These are phyloP conservation scores for Austrolebias charrua DNA, from an alignment of 2,797 vertebrate genomes.

Conservation along the genomic window DNA sequence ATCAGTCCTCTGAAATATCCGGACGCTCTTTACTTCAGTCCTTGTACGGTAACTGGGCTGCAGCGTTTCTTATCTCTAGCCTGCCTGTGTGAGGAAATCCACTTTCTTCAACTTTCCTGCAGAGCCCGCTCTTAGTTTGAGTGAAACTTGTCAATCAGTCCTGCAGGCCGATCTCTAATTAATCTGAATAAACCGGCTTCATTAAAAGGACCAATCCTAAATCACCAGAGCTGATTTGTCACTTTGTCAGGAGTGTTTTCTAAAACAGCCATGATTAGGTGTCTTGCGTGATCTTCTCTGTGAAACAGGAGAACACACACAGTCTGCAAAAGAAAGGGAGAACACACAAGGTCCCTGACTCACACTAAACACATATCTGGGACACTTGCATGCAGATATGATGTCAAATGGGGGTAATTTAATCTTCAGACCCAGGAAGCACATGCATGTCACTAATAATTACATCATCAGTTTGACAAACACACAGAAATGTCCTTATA, in stretches of 20 bases:
- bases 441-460: constrained; percentile 46
- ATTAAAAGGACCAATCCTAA: constrained; percentile 22
- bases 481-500: constrained; percentile 4
- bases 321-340: constrained; percentile 4
- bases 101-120: constrained; percentile 5
- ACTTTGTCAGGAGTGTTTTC: constrained; percentile 14
- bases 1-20: not conserved
- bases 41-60: constrained; percentile 3
- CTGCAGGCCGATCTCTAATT: constrained; percentile 17
- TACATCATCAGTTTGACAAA: constrained; percentile 35
- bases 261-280: constrained; percentile 35
- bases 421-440: constrained; percentile 37
- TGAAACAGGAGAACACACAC: constrained; percentile 45
- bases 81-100: not conserved
- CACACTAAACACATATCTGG: constrained; percentile 8
- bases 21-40: constrained; percentile 29
- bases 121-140: constrained; percentile 8
- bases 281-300: constrained; percentile 39
- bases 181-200: constrained; percentile 24
- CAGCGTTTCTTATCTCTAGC: constrained; percentile 19
- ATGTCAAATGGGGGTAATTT: constrained; percentile 13
- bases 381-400: constrained; percentile 14
- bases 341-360: constrained; percentile 22
- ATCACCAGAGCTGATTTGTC: constrained; percentile 30
- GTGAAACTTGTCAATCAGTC: constrained; percentile 13